Conservation (phyloP, 2,113 vertebrate species). For the Melospiza melodia region DNA sequence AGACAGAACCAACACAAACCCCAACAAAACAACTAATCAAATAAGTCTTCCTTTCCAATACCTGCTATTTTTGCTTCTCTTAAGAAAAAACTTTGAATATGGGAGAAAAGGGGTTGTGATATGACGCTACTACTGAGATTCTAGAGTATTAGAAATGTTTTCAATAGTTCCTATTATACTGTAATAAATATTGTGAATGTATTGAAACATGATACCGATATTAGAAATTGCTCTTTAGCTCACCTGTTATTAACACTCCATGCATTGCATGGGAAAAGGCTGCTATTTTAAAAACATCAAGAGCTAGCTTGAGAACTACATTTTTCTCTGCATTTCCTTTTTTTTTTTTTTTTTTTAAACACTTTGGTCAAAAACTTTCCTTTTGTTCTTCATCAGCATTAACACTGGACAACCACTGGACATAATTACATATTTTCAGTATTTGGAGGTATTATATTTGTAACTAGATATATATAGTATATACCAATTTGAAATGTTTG, state of each 20-base stretch:
- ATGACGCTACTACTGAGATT: background rate
- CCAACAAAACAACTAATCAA: background rate
- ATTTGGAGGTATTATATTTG: background rate
- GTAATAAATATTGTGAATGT: background rate
- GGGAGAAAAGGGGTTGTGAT: background rate
- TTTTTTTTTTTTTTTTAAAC: background rate
- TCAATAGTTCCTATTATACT: background rate
- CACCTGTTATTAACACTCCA: background rate
- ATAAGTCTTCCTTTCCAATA: background rate
- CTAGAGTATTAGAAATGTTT: background rate
- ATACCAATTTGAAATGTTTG: background rate
- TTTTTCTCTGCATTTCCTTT: background rate
- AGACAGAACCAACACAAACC: background rate
- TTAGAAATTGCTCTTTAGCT: background rate
- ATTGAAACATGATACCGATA: background rate
- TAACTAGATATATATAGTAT: background rate
- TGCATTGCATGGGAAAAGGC: background rate
- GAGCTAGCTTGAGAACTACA: background rate
- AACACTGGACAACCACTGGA: background rate
- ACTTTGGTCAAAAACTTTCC: background rate
- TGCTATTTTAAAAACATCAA: background rate
- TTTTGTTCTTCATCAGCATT: background rate
- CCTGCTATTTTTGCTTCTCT: background rate
- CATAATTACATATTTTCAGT: background rate
- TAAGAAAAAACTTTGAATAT: background rate